These are phyloP conservation scores for Enteromius thamalakanensis DNA, from an alignment of 2,797 vertebrate genomes.

Conservation along the genomic window DNA sequence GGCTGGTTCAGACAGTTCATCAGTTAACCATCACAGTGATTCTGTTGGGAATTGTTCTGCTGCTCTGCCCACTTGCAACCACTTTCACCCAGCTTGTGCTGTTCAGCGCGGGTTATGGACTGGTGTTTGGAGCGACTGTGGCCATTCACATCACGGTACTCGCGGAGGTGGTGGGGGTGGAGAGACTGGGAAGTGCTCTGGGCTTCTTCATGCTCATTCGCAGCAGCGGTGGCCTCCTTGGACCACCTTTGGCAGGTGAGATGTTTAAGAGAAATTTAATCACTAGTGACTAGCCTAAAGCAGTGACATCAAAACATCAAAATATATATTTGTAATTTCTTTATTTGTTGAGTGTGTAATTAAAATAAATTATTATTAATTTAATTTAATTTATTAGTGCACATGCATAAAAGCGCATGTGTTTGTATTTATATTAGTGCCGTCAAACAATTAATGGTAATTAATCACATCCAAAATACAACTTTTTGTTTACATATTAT, in stretches of 20 bases:
- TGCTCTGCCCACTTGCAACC: slow-evolving; percentile 75
- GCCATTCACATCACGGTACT: slow-evolving; percentile 79
- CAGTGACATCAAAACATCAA: not conserved
- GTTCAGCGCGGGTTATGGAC: slow-evolving; percentile 74
- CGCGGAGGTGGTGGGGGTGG: slow-evolving; percentile 74
- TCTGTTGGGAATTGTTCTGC: slow-evolving; percentile 71
- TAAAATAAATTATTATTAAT: not conserved
- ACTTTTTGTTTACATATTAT: no score
- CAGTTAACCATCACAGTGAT: slow-evolving; percentile 71
- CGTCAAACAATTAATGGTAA: no score
- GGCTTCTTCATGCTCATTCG: slow-evolving; percentile 82
- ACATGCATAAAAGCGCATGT: no score
- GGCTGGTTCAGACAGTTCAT: slow-evolving; percentile 70
- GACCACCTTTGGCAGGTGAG: slow-evolving; percentile 77
- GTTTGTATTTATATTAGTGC: no score
- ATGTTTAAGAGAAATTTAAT: not conserved
- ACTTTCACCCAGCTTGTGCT: slow-evolving; percentile 70
- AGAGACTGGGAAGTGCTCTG: slow-evolving; percentile 75
- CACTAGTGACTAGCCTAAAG: not conserved
- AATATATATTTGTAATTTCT: not conserved
- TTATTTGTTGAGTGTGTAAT: not conserved
- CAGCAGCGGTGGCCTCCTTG: slow-evolving; percentile 77
- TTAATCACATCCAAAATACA: no score
- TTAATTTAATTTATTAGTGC: not conserved
- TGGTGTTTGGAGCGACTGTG: slow-evolving; percentile 74